phyloP scores from a whole-genome alignment of 1,140 invertebrate genomes.

The Neodiprion fabricii region DNA sequence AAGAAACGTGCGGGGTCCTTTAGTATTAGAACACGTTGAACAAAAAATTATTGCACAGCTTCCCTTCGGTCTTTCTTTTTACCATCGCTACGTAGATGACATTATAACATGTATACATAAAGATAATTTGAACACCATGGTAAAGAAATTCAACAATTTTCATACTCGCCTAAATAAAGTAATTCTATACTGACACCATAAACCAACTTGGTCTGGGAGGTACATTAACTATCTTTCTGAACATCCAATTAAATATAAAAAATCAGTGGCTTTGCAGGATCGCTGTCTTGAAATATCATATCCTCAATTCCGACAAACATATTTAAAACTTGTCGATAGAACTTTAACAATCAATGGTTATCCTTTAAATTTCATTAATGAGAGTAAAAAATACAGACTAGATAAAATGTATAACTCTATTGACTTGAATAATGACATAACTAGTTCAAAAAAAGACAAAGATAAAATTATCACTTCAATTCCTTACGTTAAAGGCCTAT shows the following conservation, averaged over 20 bases:
- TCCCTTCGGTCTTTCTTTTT: no score
- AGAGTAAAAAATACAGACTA: background rate
- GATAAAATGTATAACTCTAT: background rate
- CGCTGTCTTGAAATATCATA: background rate
- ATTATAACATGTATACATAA: no score
- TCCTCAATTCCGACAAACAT: background rate
- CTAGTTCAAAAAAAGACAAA: no score
- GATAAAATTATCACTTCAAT: background rate
- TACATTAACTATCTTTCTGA: background rate
- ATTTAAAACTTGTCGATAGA: background rate
- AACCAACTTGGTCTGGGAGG: background rate
- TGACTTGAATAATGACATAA: background rate
- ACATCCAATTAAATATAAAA: background rate
- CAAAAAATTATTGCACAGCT: no score
- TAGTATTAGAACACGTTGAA: no score
- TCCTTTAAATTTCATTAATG: no score
- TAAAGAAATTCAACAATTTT: no score
- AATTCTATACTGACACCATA: background rate
- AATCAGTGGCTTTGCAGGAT: background rate
- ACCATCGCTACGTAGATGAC: no score
- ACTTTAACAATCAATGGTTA: background rate
- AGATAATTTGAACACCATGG: no score
- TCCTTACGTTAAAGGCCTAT: background rate
- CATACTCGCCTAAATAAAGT: background rate
- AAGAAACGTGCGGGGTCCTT: no score